A percentile compares a stretch with the other conserved stretches of the same genome.
These are phyloP conservation scores for Stomorhina lunata DNA, from an alignment of 2,888 invertebrate species.

Conservation along the genomic window DNA sequence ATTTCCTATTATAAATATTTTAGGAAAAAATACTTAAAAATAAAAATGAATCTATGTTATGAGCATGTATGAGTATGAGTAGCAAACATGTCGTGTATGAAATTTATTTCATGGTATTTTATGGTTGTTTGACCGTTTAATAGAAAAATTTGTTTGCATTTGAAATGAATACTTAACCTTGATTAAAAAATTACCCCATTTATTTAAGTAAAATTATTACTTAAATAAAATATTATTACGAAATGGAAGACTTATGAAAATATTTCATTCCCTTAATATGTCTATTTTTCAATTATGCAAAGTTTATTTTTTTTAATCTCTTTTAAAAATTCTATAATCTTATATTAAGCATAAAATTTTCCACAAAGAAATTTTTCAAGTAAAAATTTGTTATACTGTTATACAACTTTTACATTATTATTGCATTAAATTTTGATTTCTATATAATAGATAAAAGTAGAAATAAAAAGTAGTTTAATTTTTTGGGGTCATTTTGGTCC, in stretches of 20 bases:
- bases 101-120: conserved; percentile 23
- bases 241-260: not conserved
- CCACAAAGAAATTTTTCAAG: no score
- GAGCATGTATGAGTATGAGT: not conserved
- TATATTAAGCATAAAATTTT: no score
- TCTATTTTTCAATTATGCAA: no score
- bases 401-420: no score
- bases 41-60: not conserved
- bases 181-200: conserved; percentile 61
- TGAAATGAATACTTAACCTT: conserved; percentile 57
- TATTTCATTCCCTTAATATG: no score
- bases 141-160: conserved; percentile 7
- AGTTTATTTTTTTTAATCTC: no score
- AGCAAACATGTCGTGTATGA: not conserved
- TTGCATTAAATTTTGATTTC: no score
- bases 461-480: no score
- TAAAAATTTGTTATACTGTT: no score
- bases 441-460: no score
- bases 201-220: not conserved
- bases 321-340: no score
- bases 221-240: conserved; percentile 22
- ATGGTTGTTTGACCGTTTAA: conserved; percentile 24
- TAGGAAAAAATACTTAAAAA: conserved; percentile 1
- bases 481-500: no score
- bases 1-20: conserved; percentile 40